These are phyloP conservation scores for Formica aserva DNA, from an alignment of 2,888 invertebrate species.

Conservation along the genomic window DNA sequence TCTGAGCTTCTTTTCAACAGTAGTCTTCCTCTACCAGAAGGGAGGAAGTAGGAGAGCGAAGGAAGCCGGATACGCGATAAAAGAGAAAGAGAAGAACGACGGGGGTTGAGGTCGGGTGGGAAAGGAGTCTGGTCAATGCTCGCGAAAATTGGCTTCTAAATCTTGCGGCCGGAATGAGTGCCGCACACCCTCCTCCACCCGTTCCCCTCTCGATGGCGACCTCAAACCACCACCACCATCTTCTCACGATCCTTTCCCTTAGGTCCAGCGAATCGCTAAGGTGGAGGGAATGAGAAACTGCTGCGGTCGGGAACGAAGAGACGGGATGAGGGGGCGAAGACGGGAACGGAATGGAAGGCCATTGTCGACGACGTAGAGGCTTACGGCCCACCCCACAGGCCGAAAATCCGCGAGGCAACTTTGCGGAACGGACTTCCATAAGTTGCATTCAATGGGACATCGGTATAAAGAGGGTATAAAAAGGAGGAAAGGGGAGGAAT, in stretches of 20 bases:
- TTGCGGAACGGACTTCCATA: constrained; percentile 81
- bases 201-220: constrained; percentile 53
- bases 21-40: constrained; percentile 32
- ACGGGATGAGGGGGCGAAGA: constrained; percentile 1
- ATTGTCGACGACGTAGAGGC: constrained; percentile 80
- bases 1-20: constrained; percentile 70
- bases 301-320: constrained; percentile 66
- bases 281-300: constrained; percentile 80
- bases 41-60: constrained; percentile 46
- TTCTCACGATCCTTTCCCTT: constrained; percentile 63
- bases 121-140: constrained; percentile 81
- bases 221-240: constrained; percentile 18
- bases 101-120: constrained; percentile 59
- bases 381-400: constrained; percentile 70
- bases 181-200: constrained; percentile 65
- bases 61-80: constrained; percentile 36
- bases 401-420: constrained; percentile 80
- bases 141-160: constrained; percentile 84
- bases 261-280: constrained; percentile 59
- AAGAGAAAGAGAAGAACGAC: constrained; percentile 56
- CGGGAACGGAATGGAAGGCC: constrained; percentile 63
- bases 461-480: constrained; percentile 80
- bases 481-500: constrained; percentile 63
- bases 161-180: constrained; percentile 82
- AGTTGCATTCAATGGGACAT: constrained; percentile 82